Conservation (phyloP, 2,888 invertebrate species). For the Sphaerophoria taeniata region DNA sequence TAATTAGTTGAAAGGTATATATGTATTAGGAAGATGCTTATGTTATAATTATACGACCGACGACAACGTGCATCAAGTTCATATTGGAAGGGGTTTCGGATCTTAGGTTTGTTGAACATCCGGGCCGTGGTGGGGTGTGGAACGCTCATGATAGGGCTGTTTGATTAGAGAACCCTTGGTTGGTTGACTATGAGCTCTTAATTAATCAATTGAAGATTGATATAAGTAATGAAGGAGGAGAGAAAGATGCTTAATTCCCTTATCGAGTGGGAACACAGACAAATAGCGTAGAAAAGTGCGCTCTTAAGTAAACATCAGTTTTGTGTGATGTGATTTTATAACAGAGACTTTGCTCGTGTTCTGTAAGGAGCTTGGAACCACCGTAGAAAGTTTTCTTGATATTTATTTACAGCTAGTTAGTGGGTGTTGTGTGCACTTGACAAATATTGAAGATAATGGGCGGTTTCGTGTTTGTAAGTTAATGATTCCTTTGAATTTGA, state of each 20-base stretch:
- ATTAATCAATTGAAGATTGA: slow-evolving; percentile 58
- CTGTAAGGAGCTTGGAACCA: too few species aligned
- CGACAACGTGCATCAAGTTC: neutral
- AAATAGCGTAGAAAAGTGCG: slow-evolving; percentile 2
- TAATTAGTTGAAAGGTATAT: neutral
- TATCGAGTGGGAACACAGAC: slow-evolving; percentile 15
- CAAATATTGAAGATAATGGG: too few species aligned
- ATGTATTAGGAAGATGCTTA: slow-evolving; percentile 10
- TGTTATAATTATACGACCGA: slow-evolving; percentile 10
- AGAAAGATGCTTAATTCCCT: slow-evolving; percentile 3
- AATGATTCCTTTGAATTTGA: too few species aligned
- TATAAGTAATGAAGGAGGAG: neutral
- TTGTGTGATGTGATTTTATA: neutral
- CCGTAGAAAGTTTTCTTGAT: too few species aligned
- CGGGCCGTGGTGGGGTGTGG: too few species aligned
- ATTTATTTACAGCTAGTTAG: too few species aligned
- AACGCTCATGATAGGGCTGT: too few species aligned
- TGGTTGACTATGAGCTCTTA: slow-evolving; percentile 26
- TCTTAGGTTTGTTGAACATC: too few species aligned
- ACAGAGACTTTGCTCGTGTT: neutral
- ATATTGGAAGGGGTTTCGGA: neutral
- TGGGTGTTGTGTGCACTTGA: too few species aligned
- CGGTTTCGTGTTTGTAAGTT: too few species aligned
- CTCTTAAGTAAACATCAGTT: neutral
- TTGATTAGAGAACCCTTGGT: too few species aligned